Evolutionary conservation across 2,888 invertebrate genomes (phyloP), one percentile per base, ranked within the genome.

Genomic region (Drepanosiphum platanoidis): DNA sequence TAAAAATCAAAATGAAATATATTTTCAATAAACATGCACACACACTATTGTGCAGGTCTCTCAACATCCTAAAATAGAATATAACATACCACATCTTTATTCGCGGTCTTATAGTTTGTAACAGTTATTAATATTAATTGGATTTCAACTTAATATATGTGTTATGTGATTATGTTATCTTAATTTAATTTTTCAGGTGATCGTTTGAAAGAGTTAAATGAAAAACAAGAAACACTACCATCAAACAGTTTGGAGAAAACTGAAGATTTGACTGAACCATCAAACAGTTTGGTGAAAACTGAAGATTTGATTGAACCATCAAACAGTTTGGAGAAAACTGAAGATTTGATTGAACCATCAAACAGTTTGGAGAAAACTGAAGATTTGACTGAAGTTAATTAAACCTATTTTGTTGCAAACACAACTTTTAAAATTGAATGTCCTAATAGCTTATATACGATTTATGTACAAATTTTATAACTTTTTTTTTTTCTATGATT

Each of bases 161-260:
- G 5, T 34, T 68, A 22, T 68, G n/a, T n/a, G n/a, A n/a, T n/a
- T n/a, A n/a, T 61, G n/a, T 46, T 42, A 70, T 27, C 18, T 34
- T 30, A 52, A 58, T 32, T 34, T 46, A n/a, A 79, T 79, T 70
- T 81, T 80, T 70, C 36, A 81, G 80, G 2, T 22, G 58, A 81
- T 36, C 7, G 15, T 7, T 32, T 79, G 15, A 66, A 61, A 39
- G 68, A 32, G 15, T 46, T 81, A 9, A 58, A 36, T 22, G 58
- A 81, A 58, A 36, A 58, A 70, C 7, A 58, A 18, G 30, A 58
- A 36, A 11, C 52, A 58, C 9, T 34, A 39, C 22, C 36, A 58
- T n/a, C 68, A 27, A 52, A 34, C n/a, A 11, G 5, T 30, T 15
- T 22, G 7, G 9, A 36, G 4, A 52, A 70, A 80, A 70, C 52